phyloP scores from a whole-genome alignment of 2,797 vertebrate species.

The Malurus splendens region DNA sequence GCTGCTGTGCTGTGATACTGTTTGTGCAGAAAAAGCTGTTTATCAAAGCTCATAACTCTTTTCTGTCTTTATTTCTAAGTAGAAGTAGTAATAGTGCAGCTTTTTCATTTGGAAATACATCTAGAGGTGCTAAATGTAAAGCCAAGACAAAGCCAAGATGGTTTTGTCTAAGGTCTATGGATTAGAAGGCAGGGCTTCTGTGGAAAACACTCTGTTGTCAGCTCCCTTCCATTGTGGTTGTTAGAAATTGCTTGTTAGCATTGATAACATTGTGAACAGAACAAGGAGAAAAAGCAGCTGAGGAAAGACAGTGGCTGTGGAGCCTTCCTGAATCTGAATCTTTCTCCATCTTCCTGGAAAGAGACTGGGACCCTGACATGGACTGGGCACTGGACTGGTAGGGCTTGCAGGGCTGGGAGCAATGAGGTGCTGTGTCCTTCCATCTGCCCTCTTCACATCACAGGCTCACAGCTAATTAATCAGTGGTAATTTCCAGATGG shows the following conservation, averaged over 20 bases:
- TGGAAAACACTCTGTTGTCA: background rate
- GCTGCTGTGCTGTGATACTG: background rate
- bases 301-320: background rate
- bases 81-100: background rate
- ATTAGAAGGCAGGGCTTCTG: background rate
- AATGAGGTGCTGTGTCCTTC: background rate
- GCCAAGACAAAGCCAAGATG: background rate
- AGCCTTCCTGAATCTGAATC: background rate
- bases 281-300: background rate
- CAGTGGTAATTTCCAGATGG: conserved; percentile 38
- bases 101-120: background rate
- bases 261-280: background rate
- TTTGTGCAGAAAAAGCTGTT: background rate
- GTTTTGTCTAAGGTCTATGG: background rate
- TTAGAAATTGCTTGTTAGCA: background rate
- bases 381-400: accelerated
- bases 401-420: background rate
- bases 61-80: background rate
- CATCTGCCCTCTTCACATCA: conserved; percentile 5
- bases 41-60: background rate
- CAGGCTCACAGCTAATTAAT: conserved; percentile 29
- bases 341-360: background rate
- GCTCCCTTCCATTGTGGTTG: background rate
- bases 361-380: background rate
- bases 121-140: background rate